phyloP scores from a whole-genome alignment of 92 coral and sea anemone genomes.

The Umimayanthus kanabou region DNA sequence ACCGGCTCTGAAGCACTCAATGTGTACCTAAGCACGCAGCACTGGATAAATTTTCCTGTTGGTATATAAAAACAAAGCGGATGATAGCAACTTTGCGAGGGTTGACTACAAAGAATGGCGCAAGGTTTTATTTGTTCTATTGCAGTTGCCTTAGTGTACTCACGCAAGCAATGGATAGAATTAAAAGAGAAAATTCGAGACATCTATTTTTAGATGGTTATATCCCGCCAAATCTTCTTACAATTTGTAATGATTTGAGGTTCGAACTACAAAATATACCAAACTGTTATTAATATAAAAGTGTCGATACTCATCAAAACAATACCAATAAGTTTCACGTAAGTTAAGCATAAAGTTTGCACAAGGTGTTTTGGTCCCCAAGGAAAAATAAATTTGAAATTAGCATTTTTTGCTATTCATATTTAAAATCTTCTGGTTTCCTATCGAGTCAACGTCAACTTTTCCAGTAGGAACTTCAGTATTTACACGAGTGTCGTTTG shows the following conservation, averaged over 20 bases:
- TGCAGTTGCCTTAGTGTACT: neutral
- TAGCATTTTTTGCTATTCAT: conserved; percentile 22
- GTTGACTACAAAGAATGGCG: neutral
- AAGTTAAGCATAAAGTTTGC: neutral
- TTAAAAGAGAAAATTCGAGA: neutral
- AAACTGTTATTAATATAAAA: conserved; percentile 11
- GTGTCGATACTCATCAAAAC: conserved; percentile 11
- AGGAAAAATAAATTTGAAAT: neutral
- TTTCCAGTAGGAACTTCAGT: neutral
- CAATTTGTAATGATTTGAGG: neutral
- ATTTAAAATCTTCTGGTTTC: neutral
- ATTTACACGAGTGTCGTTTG: neutral
- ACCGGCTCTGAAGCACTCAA: neutral
- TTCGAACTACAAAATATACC: neutral
- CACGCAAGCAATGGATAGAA: neutral
- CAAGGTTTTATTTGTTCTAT: neutral
- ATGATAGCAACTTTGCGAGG: neutral
- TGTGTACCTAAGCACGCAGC: neutral
- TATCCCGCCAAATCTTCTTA: neutral
- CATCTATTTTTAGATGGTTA: neutral
- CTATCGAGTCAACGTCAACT: neutral
- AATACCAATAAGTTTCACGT: neutral
- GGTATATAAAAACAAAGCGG: neutral
- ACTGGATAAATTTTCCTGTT: neutral
- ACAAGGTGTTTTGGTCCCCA: neutral